phyloP scores from a whole-genome alignment of 2,797 vertebrate genomes.

The Brotula barbata region DNA sequence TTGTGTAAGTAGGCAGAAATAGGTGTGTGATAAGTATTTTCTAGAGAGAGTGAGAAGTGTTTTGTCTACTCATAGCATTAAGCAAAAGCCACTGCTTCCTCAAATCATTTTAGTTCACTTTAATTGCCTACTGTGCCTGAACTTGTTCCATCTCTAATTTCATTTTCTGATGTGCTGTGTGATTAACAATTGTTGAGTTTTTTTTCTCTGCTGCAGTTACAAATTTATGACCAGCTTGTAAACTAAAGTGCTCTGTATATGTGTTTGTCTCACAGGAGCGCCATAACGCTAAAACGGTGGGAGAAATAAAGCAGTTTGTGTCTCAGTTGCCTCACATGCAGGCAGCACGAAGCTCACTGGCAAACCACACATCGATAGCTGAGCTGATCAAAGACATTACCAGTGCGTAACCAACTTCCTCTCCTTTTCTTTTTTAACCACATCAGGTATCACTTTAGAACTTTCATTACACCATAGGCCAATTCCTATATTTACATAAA shows the following conservation, averaged over 20 bases:
- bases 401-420: conserved; percentile 77
- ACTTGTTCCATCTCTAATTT: conserved; percentile 47
- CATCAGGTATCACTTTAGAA: neutral
- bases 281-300: conserved; percentile 96
- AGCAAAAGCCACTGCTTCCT: neutral
- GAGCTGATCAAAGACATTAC: conserved; percentile 98
- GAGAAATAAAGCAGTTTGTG: conserved; percentile 99
- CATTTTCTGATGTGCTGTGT: neutral
- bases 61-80: conserved; percentile 3
- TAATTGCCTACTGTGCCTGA: conserved; percentile 52
- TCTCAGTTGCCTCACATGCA: conserved; percentile 99
- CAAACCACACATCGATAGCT: conserved; percentile 96
- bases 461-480: neutral
- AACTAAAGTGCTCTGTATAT: neutral
- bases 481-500: neutral
- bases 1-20: neutral
- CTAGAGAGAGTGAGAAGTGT: neutral
- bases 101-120: neutral
- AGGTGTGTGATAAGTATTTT: neutral
- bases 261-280: conserved; percentile 82
- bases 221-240: neutral
- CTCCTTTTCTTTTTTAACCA: neutral
- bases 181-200: neutral
- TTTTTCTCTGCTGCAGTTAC: neutral
- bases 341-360: conserved; percentile 92